Evolutionary conservation across 2,888 invertebrate genomes (phyloP).

Genomic region (Theristus sp.): DNA sequence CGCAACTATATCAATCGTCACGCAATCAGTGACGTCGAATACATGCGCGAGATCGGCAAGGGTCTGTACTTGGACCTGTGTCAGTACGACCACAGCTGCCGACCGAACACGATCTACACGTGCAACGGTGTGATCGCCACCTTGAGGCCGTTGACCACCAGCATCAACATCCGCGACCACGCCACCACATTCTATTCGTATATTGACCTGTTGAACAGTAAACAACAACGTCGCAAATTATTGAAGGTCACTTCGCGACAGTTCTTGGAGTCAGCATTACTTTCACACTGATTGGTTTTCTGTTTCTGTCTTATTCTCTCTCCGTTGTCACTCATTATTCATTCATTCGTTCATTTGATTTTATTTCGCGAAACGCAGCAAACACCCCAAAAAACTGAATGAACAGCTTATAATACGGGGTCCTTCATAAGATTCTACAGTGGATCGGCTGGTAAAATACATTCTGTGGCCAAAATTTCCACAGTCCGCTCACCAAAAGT

Average conservation of each 20-base stretch:
- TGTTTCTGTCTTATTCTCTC: not conserved
- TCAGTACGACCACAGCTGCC: conserved; percentile 26
- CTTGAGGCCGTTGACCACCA: conserved; percentile 13
- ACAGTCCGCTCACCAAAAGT: no score
- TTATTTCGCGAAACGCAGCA: no score
- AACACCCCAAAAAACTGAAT: no score
- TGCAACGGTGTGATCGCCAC: conserved; percentile 19
- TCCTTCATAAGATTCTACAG: no score
- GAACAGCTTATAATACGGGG: no score
- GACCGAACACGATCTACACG: conserved; percentile 25
- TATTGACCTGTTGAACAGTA: conserved; percentile 16
- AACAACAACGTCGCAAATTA: conserved; percentile 18
- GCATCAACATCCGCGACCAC: conserved; percentile 16
- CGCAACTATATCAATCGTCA: conserved; percentile 27
- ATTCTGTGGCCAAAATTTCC: no score
- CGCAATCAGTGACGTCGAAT: conserved; percentile 20
- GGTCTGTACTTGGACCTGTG: conserved; percentile 27
- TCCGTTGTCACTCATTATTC: not conserved
- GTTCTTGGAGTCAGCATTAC: not conserved
- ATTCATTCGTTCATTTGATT: not conserved
- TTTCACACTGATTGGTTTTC: not conserved
- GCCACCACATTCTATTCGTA: conserved; percentile 24
- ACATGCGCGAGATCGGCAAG: conserved; percentile 24
- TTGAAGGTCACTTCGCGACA: conserved; percentile 12
- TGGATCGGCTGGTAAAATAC: no score